phyloP scores from a whole-genome alignment of 2,888 invertebrate genomes.

The Pollenia angustigena region DNA sequence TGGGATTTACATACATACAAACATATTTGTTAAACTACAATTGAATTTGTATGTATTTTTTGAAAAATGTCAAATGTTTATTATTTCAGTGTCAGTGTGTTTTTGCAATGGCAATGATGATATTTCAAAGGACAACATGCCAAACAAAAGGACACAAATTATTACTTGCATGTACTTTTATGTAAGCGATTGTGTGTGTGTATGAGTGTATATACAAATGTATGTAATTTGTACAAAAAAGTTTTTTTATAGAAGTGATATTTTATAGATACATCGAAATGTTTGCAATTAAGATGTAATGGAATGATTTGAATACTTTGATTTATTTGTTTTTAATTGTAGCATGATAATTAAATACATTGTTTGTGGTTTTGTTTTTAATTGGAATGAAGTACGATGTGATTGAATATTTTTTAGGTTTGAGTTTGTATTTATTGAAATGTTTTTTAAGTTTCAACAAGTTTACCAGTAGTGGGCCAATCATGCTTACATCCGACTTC shows the following conservation, averaged over 20 bases:
- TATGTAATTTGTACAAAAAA: background rate
- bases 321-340: conserved; percentile 1
- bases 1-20: background rate
- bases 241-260: conserved; percentile 1
- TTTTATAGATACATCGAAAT: conserved; percentile 23
- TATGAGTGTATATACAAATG: conserved; percentile 8
- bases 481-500: conserved; percentile 83
- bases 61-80: conserved; percentile 27
- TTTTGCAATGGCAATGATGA: conserved; percentile 21
- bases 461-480: conserved; percentile 84
- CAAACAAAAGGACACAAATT: conserved; percentile 30
- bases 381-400: conserved; percentile 28
- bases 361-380: conserved; percentile 13
- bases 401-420: conserved; percentile 41
- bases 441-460: conserved; percentile 69
- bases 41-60: background rate
- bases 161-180: background rate
- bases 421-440: conserved; percentile 60
- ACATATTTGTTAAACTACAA: conserved; percentile 16
- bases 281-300: conserved; percentile 12
- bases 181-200: background rate
- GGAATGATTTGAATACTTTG: background rate
- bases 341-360: conserved; percentile 32
- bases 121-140: conserved; percentile 55
- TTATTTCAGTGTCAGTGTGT: background rate